Evolutionary conservation across 2,113 vertebrate genomes (phyloP).

Genomic region (Falco punctatus): DNA sequence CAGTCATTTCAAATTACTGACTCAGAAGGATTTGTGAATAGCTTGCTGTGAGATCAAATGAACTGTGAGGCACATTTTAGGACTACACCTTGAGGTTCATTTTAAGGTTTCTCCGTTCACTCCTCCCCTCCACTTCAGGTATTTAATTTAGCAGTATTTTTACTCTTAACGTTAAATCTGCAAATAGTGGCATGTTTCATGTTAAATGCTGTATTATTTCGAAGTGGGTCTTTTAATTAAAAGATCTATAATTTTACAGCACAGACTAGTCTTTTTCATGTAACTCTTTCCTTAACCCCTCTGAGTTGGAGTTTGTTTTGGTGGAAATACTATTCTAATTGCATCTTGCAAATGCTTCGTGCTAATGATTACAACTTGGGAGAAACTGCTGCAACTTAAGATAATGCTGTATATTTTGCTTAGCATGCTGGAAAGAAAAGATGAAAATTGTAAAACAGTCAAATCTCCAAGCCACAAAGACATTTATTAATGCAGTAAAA

Average conservation of each 20-base stretch:
- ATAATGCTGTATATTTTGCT: neutral
- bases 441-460: neutral
- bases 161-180: neutral
- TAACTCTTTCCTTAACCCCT: neutral
- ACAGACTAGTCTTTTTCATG: neutral
- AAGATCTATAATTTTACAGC: neutral
- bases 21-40: conserved; percentile 56
- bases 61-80: conserved; percentile 24
- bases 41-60: conserved; percentile 45
- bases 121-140: neutral
- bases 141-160: conserved; percentile 44
- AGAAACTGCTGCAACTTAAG: neutral
- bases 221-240: neutral
- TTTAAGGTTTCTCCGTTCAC: conserved; percentile 52
- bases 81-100: conserved; percentile 30
- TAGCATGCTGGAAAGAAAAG: neutral
- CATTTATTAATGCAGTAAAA: neutral
- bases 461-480: neutral
- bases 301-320: neutral
- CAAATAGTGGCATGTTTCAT: neutral
- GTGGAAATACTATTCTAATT: neutral
- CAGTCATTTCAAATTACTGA: conserved; percentile 63
- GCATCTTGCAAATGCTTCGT: neutral
- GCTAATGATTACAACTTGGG: neutral
- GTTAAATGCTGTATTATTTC: conserved; percentile 11